Conservation (phyloP, 2,888 invertebrate genomes). For the Hypomecis punctinalis region DNA sequence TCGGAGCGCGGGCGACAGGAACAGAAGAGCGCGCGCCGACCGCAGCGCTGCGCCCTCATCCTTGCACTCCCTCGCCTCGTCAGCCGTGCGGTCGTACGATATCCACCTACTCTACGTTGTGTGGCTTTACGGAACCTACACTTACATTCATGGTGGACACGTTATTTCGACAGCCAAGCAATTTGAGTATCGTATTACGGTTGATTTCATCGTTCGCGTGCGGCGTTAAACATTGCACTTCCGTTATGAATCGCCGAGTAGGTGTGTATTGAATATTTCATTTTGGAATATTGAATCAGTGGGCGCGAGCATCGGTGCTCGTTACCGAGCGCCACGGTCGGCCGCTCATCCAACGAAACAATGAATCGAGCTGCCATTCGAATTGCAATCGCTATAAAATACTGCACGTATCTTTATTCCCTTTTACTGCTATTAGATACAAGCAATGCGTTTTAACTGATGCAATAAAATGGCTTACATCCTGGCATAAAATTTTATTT, state of each 20-base stretch:
- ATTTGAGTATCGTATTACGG: constrained; percentile 14
- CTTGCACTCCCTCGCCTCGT: constrained; percentile 47
- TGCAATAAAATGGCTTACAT: constrained; percentile 34
- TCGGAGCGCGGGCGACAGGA: constrained; percentile 46
- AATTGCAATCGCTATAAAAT: constrained; percentile 42
- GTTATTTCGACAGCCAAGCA: constrained; percentile 21
- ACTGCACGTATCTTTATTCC: constrained; percentile 22
- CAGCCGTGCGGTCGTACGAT: constrained; percentile 57
- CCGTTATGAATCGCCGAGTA: constrained; percentile 57
- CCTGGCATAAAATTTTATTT: constrained; percentile 35
- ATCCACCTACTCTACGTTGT: constrained; percentile 49
- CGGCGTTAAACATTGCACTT: constrained; percentile 57
- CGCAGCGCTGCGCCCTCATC: constrained; percentile 36
- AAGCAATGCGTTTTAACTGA: constrained; percentile 29
- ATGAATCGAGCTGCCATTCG: constrained; percentile 53
- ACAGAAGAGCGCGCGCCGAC: constrained; percentile 56
- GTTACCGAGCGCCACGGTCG: constrained; percentile 41
- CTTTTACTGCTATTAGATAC: constrained; percentile 33
- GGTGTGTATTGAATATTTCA: constrained; percentile 71
- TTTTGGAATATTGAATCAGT: constrained; percentile 67
- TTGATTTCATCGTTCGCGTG: constrained; percentile 46
- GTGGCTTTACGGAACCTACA: constrained; percentile 41
- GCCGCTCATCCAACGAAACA: constrained; percentile 48
- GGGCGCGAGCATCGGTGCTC: constrained; percentile 43
- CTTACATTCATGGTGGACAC: constrained; percentile 4